These are phyloP conservation scores for Crax fasciolata DNA, from an alignment of 2,797 vertebrate species.

Conservation along the genomic window DNA sequence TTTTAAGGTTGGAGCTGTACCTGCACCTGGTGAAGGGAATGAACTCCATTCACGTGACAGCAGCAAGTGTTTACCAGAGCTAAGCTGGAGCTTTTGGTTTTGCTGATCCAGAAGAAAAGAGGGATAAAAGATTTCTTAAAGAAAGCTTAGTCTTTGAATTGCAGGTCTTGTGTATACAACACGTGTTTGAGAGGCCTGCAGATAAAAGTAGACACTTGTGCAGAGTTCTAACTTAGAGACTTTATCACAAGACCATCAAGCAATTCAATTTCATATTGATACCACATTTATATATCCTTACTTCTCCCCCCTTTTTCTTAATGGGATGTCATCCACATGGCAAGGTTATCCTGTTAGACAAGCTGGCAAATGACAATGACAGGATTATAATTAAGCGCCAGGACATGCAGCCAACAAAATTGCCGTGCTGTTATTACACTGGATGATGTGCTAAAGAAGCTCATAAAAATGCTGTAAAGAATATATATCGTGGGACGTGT, in stretches of 20 bases:
- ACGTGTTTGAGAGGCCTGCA: not conserved
- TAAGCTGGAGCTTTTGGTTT: not conserved
- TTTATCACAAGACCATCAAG: not conserved
- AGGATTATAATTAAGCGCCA: slow-evolving; percentile 82
- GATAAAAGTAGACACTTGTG: not conserved
- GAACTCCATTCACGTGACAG: not conserved
- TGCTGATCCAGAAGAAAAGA: not conserved
- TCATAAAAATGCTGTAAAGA: slow-evolving; percentile 78
- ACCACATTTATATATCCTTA: not conserved
- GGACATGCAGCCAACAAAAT: slow-evolving; percentile 82
- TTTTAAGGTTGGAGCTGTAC: not conserved
- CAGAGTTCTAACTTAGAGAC: not conserved
- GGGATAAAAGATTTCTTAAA: not conserved
- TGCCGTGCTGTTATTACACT: slow-evolving; percentile 77
- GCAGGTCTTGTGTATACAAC: not conserved
- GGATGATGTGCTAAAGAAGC: slow-evolving; percentile 75
- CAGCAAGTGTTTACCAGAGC: not conserved
- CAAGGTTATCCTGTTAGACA: slow-evolving; percentile 80
- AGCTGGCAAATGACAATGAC: slow-evolving; percentile 80
- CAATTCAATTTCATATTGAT: not conserved
- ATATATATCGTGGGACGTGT: slow-evolving; percentile 66
- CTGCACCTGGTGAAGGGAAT: not conserved
- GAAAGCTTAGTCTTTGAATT: not conserved
- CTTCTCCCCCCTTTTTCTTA: not conserved
- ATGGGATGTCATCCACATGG: slow-evolving; percentile 73